Percentiles rank a stretch among this genome's conserved stretches.
phyloP scores from a whole-genome alignment of 2,888 invertebrate genomes.

The Lasioglossum malachurum region DNA sequence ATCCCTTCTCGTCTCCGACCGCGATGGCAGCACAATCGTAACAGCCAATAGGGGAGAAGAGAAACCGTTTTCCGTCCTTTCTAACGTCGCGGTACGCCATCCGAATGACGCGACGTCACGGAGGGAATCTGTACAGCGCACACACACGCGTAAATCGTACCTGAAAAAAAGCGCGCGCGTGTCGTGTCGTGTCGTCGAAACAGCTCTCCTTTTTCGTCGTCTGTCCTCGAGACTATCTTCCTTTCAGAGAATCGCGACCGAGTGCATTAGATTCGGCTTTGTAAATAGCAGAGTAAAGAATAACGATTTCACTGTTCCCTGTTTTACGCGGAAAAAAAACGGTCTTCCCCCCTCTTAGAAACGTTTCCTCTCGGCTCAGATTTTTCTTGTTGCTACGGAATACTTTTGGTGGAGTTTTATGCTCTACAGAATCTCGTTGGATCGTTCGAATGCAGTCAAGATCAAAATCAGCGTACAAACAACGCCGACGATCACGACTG shows the following conservation, averaged over 20 bases:
- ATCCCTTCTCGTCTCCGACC: background rate
- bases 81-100: background rate
- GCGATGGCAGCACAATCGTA: background rate
- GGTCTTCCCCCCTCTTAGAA: background rate
- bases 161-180: slow-evolving; percentile 63
- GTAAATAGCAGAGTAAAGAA: slow-evolving; percentile 48
- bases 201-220: slow-evolving; percentile 42
- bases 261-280: slow-evolving; percentile 34
- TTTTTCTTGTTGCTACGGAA: background rate
- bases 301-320: slow-evolving; percentile 42
- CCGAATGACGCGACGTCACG: background rate
- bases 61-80: background rate
- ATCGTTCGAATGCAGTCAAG: slow-evolving; percentile 3
- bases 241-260: slow-evolving; percentile 26
- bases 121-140: slow-evolving; percentile 41
- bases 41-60: background rate
- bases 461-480: slow-evolving; percentile 55
- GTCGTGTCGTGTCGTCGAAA: slow-evolving; percentile 32
- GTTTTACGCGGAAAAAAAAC: slow-evolving; percentile 12
- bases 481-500: slow-evolving; percentile 64
- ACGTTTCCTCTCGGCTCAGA: slow-evolving; percentile 18
- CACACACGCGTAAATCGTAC: slow-evolving; percentile 54
- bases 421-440: slow-evolving; percentile 13
- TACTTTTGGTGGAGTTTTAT: background rate
- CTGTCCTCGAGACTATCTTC: slow-evolving; percentile 15